phyloP scores from a whole-genome alignment of 2,888 invertebrate species.

The Octodonta nipae region DNA sequence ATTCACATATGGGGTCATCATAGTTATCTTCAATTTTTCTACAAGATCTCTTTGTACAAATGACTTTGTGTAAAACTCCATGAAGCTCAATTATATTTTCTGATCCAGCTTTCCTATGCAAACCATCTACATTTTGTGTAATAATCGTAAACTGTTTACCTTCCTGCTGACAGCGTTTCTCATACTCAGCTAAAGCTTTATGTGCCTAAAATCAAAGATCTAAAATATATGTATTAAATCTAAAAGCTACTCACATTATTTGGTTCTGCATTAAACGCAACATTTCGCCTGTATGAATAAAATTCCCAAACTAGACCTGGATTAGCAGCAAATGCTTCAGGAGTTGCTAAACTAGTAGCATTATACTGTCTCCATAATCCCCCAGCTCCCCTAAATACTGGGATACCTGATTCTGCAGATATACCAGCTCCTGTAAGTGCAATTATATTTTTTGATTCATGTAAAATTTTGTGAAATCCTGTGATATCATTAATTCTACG shows the following conservation, averaged over 20 bases:
- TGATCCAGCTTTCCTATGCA: conserved; percentile 85
- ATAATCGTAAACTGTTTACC: conserved; percentile 60
- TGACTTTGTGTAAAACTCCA: conserved; percentile 67
- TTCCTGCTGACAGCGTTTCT: conserved; percentile 47
- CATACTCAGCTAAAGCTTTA: conserved; percentile 56
- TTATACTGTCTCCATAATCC: conserved; percentile 70
- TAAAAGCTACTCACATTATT: conserved; percentile 53
- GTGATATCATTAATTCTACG: not conserved
- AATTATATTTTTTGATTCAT: conserved; percentile 44
- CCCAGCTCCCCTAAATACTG: conserved; percentile 71
- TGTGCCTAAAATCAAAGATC: conserved; percentile 55
- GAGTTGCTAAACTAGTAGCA: conserved; percentile 53
- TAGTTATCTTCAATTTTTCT: conserved; percentile 51
- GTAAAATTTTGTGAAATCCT: conserved; percentile 39
- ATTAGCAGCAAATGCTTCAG: conserved; percentile 53
- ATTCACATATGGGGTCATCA: conserved; percentile 67
- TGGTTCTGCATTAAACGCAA: conserved; percentile 57
- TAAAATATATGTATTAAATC: too few relatives aligned
- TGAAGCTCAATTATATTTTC: conserved; percentile 74
- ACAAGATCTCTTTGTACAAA: conserved; percentile 52
- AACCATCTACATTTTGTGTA: conserved; percentile 91
- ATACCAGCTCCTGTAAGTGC: conserved; percentile 89
- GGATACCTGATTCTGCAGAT: conserved; percentile 88
- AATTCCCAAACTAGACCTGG: conserved; percentile 84
- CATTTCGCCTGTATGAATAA: conserved; percentile 70